A percentile compares a stretch with the other conserved stretches of the same genome.
phyloP scores from a whole-genome alignment of 2,113 vertebrate genomes.

The Colossoma macropomum region DNA sequence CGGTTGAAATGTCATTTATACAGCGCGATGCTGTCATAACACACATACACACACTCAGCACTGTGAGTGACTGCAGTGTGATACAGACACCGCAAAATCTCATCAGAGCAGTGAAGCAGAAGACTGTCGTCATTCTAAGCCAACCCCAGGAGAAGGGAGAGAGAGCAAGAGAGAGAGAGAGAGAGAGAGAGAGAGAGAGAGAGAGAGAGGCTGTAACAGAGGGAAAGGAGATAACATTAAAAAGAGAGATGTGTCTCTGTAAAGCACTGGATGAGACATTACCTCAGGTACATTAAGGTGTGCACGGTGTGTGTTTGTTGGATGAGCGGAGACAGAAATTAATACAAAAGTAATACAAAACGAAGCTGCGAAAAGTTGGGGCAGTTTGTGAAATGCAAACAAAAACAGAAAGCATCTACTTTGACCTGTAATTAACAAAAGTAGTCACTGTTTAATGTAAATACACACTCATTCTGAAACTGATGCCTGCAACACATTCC shows the following conservation, averaged over 20 bases:
- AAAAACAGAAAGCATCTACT: too few relatives aligned
- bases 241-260: not conserved
- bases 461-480: too few relatives aligned
- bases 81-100: constrained; percentile 49
- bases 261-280: constrained; percentile 10
- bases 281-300: constrained; percentile 13
- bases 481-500: too few relatives aligned
- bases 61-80: constrained; percentile 34
- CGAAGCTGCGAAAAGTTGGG: too few relatives aligned
- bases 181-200: constrained; percentile 31
- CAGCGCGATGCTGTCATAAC: not conserved
- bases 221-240: constrained; percentile 10
- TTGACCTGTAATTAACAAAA: too few relatives aligned
- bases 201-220: constrained; percentile 2
- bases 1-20: not conserved
- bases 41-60: not conserved
- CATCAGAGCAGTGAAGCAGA: constrained; percentile 54
- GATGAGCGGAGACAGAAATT: not conserved
- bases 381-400: too few relatives aligned
- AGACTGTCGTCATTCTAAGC: constrained; percentile 56
- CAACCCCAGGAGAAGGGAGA: constrained; percentile 42
- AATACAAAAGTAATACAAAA: not conserved
- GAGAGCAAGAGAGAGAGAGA: constrained; percentile 24
- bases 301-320: not conserved
- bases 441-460: too few relatives aligned